Conservation (phyloP, 2,888 invertebrate genomes). For the Lasioglossum marginatum region DNA sequence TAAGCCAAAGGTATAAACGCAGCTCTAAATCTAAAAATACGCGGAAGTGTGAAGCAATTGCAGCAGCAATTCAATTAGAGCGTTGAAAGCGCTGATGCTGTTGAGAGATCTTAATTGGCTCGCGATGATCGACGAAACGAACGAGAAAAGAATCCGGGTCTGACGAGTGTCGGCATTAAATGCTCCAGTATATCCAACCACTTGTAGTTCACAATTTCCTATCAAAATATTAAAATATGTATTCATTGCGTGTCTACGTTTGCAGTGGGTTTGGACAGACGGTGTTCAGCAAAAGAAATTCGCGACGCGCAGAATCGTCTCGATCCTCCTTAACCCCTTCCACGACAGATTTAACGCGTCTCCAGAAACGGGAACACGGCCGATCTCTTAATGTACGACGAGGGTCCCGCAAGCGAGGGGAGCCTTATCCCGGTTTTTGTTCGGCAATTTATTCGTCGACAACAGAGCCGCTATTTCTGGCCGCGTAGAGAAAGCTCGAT, state of each 20-base stretch:
- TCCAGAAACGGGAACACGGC: constrained; percentile 33
- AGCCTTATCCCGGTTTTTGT: constrained; percentile 30
- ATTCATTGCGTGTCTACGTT: background rate
- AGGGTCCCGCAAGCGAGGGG: constrained; percentile 13
- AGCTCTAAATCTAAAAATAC: background rate
- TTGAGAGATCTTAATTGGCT: background rate
- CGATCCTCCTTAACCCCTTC: constrained; percentile 51
- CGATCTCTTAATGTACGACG: constrained; percentile 27
- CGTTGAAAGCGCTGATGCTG: background rate
- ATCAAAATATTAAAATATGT: background rate
- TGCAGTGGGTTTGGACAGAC: constrained; percentile 27
- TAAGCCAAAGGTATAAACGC: background rate
- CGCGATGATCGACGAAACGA: constrained; percentile 36
- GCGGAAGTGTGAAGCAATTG: background rate
- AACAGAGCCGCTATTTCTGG: constrained; percentile 22
- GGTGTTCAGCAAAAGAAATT: constrained; percentile 33
- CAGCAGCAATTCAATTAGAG: background rate
- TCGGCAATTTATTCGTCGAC: constrained; percentile 51
- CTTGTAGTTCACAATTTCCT: background rate
- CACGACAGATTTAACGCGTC: constrained; percentile 49
- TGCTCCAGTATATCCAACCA: background rate
- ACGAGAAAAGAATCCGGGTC: constrained; percentile 40
- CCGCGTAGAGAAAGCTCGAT: constrained; percentile 25
- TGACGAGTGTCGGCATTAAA: constrained; percentile 50
- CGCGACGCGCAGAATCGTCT: constrained; percentile 46